phyloP scores from a whole-genome alignment of 2,113 vertebrate species.

The Urocitellus parryii region DNA sequence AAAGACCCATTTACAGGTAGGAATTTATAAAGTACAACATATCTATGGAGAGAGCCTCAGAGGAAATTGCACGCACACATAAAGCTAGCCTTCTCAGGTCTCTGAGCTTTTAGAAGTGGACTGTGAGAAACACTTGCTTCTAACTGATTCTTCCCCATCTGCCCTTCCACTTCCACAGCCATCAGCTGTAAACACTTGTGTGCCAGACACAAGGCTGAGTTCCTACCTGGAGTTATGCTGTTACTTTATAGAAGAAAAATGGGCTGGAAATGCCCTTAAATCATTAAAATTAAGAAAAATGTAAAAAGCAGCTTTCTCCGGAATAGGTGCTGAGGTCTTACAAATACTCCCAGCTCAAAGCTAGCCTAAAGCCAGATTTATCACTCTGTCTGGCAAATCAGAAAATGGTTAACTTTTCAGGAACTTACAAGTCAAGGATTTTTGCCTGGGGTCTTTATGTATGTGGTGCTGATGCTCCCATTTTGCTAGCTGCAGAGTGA shows the following conservation, averaged over 20 bases:
- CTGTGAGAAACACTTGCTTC: not conserved
- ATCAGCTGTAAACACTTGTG: not conserved
- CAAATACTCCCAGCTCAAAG: not conserved
- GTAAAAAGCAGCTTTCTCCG: slow-evolving; percentile 31
- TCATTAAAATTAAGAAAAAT: not conserved
- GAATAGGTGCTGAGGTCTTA: not conserved
- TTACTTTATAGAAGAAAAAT: not conserved
- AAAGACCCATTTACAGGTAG: not conserved
- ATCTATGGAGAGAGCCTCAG: not conserved
- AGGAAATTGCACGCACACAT: not conserved
- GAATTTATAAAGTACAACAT: not conserved
- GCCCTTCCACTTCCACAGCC: fast-evolving
- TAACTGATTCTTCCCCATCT: not conserved
- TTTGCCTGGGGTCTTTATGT: not conserved
- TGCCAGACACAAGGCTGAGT: not conserved
- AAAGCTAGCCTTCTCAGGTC: not conserved
- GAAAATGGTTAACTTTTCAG: not conserved
- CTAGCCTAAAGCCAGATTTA: not conserved
- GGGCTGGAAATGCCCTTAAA: not conserved
- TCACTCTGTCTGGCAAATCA: not conserved
- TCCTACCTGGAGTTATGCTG: not conserved
- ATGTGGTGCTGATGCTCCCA: not conserved
- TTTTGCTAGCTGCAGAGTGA: not conserved
- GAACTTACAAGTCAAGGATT: not conserved
- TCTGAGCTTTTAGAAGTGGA: not conserved